These are phyloP conservation scores for Tetragonula carbonaria DNA, from an alignment of 2,888 invertebrate species.

Conservation along the genomic window DNA sequence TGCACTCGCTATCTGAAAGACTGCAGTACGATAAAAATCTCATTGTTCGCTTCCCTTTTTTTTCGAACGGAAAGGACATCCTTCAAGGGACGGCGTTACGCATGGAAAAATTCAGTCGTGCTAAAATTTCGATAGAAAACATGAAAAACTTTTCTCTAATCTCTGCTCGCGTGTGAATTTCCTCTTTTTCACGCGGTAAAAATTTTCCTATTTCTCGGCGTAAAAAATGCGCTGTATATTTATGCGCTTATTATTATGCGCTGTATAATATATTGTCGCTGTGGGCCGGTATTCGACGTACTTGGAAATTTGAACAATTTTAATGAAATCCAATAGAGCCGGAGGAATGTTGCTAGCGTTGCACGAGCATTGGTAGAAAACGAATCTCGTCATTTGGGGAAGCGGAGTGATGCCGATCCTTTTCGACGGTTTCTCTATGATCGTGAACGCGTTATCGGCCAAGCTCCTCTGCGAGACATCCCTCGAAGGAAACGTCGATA, in stretches of 20 bases:
- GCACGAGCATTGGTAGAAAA: background rate
- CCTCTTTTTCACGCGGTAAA: too few relatives aligned
- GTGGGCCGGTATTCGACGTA: slow-evolving; percentile 34
- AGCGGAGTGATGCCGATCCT: background rate
- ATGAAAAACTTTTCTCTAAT: slow-evolving; percentile 16
- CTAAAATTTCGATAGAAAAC: slow-evolving; percentile 37
- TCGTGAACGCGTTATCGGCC: background rate
- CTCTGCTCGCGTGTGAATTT: background rate
- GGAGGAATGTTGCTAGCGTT: background rate
- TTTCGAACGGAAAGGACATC: slow-evolving; percentile 39
- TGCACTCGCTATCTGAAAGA: slow-evolving; percentile 46
- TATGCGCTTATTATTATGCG: background rate
- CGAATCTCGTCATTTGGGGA: background rate
- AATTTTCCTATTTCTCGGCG: background rate
- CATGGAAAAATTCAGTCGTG: slow-evolving; percentile 14
- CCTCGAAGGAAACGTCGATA: slow-evolving; percentile 62
- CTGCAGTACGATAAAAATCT: slow-evolving; percentile 29
- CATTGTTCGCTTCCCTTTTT: slow-evolving; percentile 5
- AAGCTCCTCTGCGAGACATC: slow-evolving; percentile 34
- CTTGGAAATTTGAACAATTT: slow-evolving; percentile 17
- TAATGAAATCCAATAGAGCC: slow-evolving; percentile 9
- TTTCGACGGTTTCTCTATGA: background rate
- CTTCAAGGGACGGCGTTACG: slow-evolving; percentile 61
- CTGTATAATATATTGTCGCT: slow-evolving; percentile 58
- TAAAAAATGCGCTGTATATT: slow-evolving; percentile 37